Conservation (phyloP, 2,113 vertebrate genomes). For the Hemichromis elongatus region DNA sequence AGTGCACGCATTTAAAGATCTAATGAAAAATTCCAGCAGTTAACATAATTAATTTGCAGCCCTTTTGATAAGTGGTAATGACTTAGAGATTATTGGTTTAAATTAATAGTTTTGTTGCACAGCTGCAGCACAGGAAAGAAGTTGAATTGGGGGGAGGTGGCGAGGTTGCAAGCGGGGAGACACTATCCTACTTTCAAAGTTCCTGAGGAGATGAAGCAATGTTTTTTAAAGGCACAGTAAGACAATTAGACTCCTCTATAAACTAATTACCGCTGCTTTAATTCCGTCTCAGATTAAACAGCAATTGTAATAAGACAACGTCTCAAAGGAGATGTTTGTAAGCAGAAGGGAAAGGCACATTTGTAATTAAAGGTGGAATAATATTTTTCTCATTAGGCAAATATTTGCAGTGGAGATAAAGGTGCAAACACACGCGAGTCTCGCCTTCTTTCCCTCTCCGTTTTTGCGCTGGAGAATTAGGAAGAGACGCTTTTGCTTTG, state of each 20-base stretch:
- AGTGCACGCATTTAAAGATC: conserved; percentile 68
- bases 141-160: conserved; percentile 21
- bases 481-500: conserved; percentile 6
- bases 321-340: conserved; percentile 66
- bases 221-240: conserved; percentile 68
- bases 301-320: conserved; percentile 62
- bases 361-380: conserved; percentile 70
- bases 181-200: conserved; percentile 66
- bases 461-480: neutral
- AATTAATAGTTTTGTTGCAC: conserved; percentile 69
- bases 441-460: neutral
- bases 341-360: conserved; percentile 47
- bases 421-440: neutral
- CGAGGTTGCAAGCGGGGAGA: conserved; percentile 23
- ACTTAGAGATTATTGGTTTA: conserved; percentile 74
- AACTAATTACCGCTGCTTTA: conserved; percentile 73
- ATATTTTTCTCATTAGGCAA: conserved; percentile 59
- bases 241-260: conserved; percentile 72
- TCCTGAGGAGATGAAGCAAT: conserved; percentile 66
- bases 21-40: conserved; percentile 69
- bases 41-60: conserved; percentile 73
- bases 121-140: conserved; percentile 25
- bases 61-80: conserved; percentile 73
- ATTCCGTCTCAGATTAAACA: conserved; percentile 74
- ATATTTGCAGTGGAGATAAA: conserved; percentile 45